Evolutionary conservation across 2,888 invertebrate genomes (phyloP).

Genomic region (Aphrophora alni): DNA sequence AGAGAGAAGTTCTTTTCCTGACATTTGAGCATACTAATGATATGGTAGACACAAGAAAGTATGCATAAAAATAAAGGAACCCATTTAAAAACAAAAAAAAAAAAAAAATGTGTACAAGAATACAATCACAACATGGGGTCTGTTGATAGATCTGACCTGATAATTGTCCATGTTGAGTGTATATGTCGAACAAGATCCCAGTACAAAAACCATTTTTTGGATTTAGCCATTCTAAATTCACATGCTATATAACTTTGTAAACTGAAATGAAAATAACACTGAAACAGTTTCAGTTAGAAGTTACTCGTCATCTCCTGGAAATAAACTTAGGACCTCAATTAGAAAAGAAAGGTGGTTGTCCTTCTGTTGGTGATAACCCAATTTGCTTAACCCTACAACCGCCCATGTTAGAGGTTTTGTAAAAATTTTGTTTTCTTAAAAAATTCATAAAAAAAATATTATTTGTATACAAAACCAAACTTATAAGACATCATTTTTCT

Average conservation of each 20-base stretch:
- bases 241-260: too few relatives aligned
- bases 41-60: neutral
- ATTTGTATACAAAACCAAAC: too few relatives aligned
- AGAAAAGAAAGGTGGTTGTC: too few relatives aligned
- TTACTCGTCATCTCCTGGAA: neutral
- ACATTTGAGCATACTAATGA: slow-evolving; percentile 9
- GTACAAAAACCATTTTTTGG: neutral
- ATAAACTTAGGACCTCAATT: neutral
- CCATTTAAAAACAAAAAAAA: neutral
- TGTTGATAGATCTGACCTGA: slow-evolving; percentile 9
- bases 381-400: too few relatives aligned
- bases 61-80: neutral
- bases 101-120: neutral
- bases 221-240: too few relatives aligned
- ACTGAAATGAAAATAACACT: too few relatives aligned
- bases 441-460: too few relatives aligned
- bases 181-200: neutral
- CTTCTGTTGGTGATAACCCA: too few relatives aligned
- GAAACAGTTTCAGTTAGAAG: too few relatives aligned
- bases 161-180: neutral
- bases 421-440: too few relatives aligned
- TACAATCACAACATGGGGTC: slow-evolving; percentile 21
- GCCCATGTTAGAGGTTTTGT: too few relatives aligned
- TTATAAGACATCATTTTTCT: too few relatives aligned
- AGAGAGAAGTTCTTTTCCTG: slow-evolving; percentile 31